These are phyloP conservation scores for Acleris literana DNA, from an alignment of 2,888 invertebrate genomes.

Conservation along the genomic window DNA sequence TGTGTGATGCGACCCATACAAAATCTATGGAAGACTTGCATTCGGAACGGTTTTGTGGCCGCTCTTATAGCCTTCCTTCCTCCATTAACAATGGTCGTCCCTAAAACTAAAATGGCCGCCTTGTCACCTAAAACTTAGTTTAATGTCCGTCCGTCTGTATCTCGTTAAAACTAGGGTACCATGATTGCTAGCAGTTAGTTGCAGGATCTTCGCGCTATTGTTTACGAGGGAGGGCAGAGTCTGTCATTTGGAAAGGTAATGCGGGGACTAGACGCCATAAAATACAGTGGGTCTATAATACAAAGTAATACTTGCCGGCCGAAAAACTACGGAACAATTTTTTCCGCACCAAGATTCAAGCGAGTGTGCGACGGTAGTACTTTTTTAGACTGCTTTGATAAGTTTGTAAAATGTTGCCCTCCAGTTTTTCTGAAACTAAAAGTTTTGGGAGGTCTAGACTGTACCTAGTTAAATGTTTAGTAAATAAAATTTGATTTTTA, in stretches of 20 bases:
- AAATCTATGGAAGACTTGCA: too few relatives aligned
- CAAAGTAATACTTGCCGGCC: constrained; percentile 4
- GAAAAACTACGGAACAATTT: not conserved
- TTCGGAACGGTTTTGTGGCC: too few relatives aligned
- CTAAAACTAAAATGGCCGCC: constrained; percentile 9
- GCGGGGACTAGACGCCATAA: constrained; percentile 28
- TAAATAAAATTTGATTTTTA: too few relatives aligned
- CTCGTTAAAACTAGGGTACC: constrained; percentile 23
- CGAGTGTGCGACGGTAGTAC: not conserved
- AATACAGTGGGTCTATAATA: constrained; percentile 14
- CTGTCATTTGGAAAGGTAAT: constrained; percentile 14
- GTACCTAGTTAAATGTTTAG: too few relatives aligned
- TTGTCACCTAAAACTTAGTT: constrained; percentile 23
- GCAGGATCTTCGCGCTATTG: constrained; percentile 17
- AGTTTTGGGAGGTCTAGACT: not conserved
- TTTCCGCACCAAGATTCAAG: not conserved
- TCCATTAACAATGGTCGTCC: constrained; percentile 9
- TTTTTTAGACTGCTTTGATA: not conserved
- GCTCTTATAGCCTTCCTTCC: too few relatives aligned
- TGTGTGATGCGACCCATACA: too few relatives aligned
- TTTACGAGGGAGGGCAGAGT: constrained; percentile 14
- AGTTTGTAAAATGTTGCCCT: not conserved
- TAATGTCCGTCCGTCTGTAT: constrained; percentile 23
- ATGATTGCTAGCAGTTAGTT: constrained; percentile 21
- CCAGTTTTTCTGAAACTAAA: not conserved